Base-by-base conservation (phyloP, 2,113 vertebrate genomes). In the Cariama cristata region DNA sequence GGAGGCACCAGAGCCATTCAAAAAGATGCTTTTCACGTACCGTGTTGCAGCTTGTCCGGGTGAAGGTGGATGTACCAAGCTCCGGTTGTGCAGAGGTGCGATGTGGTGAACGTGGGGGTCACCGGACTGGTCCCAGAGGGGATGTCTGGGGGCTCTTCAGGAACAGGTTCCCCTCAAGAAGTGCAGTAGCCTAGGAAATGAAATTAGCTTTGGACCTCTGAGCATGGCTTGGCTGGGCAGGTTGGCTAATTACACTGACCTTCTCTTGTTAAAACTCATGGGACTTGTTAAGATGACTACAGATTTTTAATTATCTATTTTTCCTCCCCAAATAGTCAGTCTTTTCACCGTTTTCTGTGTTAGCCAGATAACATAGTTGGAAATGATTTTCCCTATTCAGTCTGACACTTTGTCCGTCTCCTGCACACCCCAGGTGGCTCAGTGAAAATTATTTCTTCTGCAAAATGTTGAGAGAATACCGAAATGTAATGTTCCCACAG, bases 31-130 rank as follows among this genome's bases (percentile, higher is more conserved):
- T 12, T 47, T 90, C 14, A 3, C 3, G 1, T 7, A 5, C 15
- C 2, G 0, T 0, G 0, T 15, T 75, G 52, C 47, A 79, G 40
- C 40, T 89, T 38, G 23, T 47, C 38, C 1, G 2, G 12, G 14
- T 62, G 59, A 73, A 45, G 50, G 4, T 42, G 82, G 21, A 12
- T 26, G 27, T 38, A 44, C 26, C 9, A 14, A 32, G 20, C 35
- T 64, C 49, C 1, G 0, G 11, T 22, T 80, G 81, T 35, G 47
- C 56, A 71, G 56, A 88, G 17, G 6, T 45, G 19, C 2, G 2
- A 4, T 53, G 73, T 66, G 80, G 28, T 80, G 88, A 93, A 35
- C 38, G 71, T 19, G 4, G 7, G 27, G 6, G 20, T 79, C 38
- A 2, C 35, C 45, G 27, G 35, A 30, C 35, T 14, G 15, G 16